Conservation (phyloP, 2,113 vertebrate genomes). For the Corythoichthys intestinalis region DNA sequence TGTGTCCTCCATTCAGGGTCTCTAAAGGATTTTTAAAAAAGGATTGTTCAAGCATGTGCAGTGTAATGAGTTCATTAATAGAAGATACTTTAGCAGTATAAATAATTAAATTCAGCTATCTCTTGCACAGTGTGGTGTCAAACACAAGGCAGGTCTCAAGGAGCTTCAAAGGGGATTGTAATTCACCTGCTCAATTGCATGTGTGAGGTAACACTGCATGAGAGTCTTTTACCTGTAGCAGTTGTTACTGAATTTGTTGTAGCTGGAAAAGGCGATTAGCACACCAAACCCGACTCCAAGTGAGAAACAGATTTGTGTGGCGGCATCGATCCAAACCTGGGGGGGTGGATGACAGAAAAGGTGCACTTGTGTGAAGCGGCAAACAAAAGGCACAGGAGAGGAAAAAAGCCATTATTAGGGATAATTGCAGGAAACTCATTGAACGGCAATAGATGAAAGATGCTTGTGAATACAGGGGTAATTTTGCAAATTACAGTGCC, state of each 20-base stretch:
- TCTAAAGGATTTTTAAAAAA: background rate
- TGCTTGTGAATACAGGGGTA: conserved; percentile 76
- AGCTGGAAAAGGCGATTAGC: conserved; percentile 85
- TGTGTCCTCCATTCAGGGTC: no score
- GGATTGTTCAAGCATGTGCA: conserved; percentile 13
- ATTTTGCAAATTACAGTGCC: conserved; percentile 78
- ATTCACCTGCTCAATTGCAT: conserved; percentile 40
- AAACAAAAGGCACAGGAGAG: conserved; percentile 68
- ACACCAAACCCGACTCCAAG: conserved; percentile 85
- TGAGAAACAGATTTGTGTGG: conserved; percentile 84
- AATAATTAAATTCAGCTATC: conserved; percentile 5
- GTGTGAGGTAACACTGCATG: conserved; percentile 12
- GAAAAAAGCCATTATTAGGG: conserved; percentile 78
- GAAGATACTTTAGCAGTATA: conserved; percentile 6
- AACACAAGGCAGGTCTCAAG: conserved; percentile 44
- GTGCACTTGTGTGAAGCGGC: conserved; percentile 70
- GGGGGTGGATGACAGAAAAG: conserved; percentile 64
- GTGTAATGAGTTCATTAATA: conserved; percentile 18
- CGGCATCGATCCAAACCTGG: conserved; percentile 82
- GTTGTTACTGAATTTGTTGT: conserved; percentile 87
- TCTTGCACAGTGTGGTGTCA: conserved; percentile 41
- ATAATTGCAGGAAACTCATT: conserved; percentile 79
- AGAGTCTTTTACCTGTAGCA: conserved; percentile 75
- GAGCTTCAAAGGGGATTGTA: conserved; percentile 66
- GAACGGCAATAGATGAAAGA: conserved; percentile 78